Evolutionary conservation across 2,888 invertebrate species (phyloP).

Genomic region (Apotomis betuletana): DNA sequence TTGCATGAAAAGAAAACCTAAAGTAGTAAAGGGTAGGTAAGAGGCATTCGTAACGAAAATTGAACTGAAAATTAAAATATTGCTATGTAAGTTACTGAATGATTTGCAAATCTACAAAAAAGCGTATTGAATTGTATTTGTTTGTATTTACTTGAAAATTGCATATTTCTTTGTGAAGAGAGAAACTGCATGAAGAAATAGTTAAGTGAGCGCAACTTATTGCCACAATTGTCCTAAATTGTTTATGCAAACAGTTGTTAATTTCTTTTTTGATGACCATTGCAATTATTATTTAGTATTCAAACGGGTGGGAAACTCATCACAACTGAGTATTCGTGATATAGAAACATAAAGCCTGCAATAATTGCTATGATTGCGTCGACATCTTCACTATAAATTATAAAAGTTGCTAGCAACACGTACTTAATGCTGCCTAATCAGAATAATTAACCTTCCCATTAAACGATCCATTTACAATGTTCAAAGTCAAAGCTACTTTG

Average conservation of each 20-base stretch:
- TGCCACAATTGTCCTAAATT: neutral
- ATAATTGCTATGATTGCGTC: conserved; percentile 49
- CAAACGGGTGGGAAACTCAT: conserved; percentile 21
- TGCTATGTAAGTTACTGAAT: too few relatives aligned
- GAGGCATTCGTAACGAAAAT: too few relatives aligned
- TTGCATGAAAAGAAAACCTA: too few relatives aligned
- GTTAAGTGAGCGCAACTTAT: too few relatives aligned
- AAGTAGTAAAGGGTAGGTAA: too few relatives aligned
- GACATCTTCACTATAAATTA: conserved; percentile 27
- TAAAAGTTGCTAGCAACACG: conserved; percentile 18
- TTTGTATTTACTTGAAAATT: too few relatives aligned
- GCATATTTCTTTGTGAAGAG: too few relatives aligned
- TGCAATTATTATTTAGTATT: neutral
- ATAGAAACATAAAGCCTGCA: conserved; percentile 47
- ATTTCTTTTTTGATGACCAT: conserved; percentile 10
- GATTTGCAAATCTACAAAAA: too few relatives aligned
- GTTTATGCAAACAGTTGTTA: neutral
- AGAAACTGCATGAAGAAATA: too few relatives aligned
- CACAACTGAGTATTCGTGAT: conserved; percentile 46
- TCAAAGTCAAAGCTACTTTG: too few relatives aligned
- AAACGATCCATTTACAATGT: neutral
- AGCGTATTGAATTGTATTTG: too few relatives aligned
- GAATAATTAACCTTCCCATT: neutral
- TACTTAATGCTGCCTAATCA: neutral
- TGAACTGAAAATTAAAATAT: too few relatives aligned